Base-by-base conservation (phyloP, 2,888 invertebrate species). In the Hydraecia micacea region DNA sequence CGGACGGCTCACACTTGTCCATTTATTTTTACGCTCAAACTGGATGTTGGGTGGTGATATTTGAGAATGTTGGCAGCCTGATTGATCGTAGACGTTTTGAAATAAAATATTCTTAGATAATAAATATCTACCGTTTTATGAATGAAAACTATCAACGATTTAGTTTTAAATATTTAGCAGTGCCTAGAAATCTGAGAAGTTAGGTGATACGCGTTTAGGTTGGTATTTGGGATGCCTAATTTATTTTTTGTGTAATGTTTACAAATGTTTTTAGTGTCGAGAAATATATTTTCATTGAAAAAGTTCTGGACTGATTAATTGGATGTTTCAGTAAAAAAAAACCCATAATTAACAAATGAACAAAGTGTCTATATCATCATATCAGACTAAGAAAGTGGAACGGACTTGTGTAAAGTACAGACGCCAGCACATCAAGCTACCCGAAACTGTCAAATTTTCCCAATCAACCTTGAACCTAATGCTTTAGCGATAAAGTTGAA, bases 11-110 rank as follows among this genome's bases (percentile, higher is more conserved):
- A 49, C 79, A 42, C 80, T 85, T 83, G 62, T 6, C 81, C n/a
- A 69, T 85, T 75, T 86, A 84, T 89, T 85, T 88, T 81, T 80
- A 85, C 79, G 62, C 66, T 72, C 73, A 80, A 80, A 73, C 78
- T 80, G 68, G 52, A 81, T 81, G 73, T 71, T 79, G 76, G 72
- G 78, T 78, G 83, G 80, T 86, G 88, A 85, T 85, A 87, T 85
- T 86, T 81, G 89, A 88, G 84, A 89, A 79, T 78, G 81, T 80
- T 79, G 86, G 68, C 78, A 78, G 81, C 52, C 75, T 86, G 88
- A 85, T 83, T 84, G 85, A 88, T 87, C 70, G 85, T 81, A 42
- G 77, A 87, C 83, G 55, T 85, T 81, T 83, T 75, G 82, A 84
- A 84, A 86, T 83, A 67, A 81, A 83, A 88, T 87, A 87, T 82